Conservation (phyloP, 2,797 vertebrate species). For the Harpagifer antarcticus region DNA sequence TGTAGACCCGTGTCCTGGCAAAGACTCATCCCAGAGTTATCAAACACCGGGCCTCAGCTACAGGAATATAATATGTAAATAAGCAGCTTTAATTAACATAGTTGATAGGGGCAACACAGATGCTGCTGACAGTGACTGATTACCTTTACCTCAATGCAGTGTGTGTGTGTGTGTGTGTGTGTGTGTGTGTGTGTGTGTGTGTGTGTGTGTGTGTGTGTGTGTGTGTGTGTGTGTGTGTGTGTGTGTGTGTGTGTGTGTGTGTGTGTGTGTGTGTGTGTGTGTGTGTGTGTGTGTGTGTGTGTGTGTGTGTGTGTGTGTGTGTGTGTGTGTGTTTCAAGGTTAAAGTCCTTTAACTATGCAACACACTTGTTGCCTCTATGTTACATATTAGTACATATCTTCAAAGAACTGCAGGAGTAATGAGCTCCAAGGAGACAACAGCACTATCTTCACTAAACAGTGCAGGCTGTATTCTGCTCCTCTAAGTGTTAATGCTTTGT, state of each 20-base stretch:
- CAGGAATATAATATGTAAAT: slow-evolving; percentile 98
- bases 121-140: slow-evolving; percentile 96
- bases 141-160: slow-evolving; percentile 81
- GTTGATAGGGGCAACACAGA: slow-evolving; percentile 92
- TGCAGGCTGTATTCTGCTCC: slow-evolving; percentile 7
- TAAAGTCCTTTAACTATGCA: slow-evolving; percentile 52
- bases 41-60: slow-evolving; percentile 74
- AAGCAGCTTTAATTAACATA: slow-evolving; percentile 93
- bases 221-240: background rate
- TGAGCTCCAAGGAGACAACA: slow-evolving; percentile 21
- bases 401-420: slow-evolving; percentile 12
- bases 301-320: too few relatives aligned
- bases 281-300: too few relatives aligned
- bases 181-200: too few relatives aligned
- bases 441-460: slow-evolving; percentile 14
- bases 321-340: slow-evolving; percentile 39
- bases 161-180: too few relatives aligned
- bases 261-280: too few relatives aligned
- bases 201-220: too few relatives aligned
- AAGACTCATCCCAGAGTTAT: slow-evolving; percentile 63
- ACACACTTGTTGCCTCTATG: slow-evolving; percentile 37
- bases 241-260: too few relatives aligned
- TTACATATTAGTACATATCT: slow-evolving; percentile 15
- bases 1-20: slow-evolving; percentile 57
- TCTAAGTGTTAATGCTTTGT: slow-evolving; percentile 1